phyloP scores from a whole-genome alignment of 1,140 invertebrate genomes.

The Cyclargus thomasi region DNA sequence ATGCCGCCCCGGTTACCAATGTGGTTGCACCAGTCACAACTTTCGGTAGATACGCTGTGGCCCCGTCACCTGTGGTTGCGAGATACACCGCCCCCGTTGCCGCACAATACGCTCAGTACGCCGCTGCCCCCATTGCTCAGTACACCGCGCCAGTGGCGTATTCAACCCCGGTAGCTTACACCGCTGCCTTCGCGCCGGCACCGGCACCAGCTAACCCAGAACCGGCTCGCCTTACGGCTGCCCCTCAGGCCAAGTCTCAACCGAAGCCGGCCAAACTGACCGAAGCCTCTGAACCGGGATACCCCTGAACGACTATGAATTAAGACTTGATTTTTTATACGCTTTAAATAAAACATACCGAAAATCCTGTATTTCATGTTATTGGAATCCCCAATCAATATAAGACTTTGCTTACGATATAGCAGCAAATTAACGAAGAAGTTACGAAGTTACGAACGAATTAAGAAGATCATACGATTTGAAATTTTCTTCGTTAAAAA shows the following conservation, averaged over 20 bases:
- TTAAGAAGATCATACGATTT: no score
- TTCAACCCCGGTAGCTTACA: slow-evolving; percentile 27
- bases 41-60: slow-evolving; percentile 1
- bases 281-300: slow-evolving; percentile 44
- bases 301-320: slow-evolving; percentile 31
- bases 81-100: slow-evolving; percentile 21
- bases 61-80: slow-evolving; percentile 9
- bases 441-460: no score
- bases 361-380: background rate
- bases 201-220: slow-evolving; percentile 24
- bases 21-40: background rate
- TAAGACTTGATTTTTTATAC: slow-evolving; percentile 59
- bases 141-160: slow-evolving; percentile 25
- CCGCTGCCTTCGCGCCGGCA: slow-evolving; percentile 31
- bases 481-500: no score
- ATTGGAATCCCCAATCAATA: background rate
- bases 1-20: slow-evolving; percentile 15
- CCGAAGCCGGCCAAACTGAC: slow-evolving; percentile 49
- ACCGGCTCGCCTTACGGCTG: slow-evolving; percentile 31
- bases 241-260: slow-evolving; percentile 9
- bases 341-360: slow-evolving; percentile 3
- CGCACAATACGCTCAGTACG: no score
- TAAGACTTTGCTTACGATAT: no score
- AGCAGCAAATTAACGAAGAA: no score
- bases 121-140: background rate